Evolutionary conservation across 2,888 invertebrate species (phyloP).

Genomic region (Melangyna quadrimaculata): DNA sequence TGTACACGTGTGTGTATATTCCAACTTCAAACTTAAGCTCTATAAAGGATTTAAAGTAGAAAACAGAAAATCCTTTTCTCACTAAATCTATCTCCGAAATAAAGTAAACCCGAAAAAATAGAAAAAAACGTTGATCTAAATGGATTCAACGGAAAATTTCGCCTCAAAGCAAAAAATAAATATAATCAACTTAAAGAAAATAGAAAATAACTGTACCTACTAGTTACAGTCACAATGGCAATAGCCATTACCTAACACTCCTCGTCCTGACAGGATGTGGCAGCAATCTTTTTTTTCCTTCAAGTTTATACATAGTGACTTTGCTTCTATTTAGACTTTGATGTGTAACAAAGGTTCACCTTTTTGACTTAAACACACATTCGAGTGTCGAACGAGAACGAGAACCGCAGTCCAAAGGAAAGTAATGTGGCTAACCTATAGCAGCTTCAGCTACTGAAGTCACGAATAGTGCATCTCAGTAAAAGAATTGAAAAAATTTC

Average conservation of each 20-base stretch:
- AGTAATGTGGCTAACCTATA: constrained; percentile 43
- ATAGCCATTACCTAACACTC: not conserved
- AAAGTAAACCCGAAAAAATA: constrained; percentile 44
- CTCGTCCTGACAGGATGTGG: not conserved
- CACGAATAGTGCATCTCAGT: not conserved
- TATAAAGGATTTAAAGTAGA: constrained; percentile 9
- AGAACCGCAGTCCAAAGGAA: constrained; percentile 3
- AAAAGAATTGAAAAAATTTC: not conserved
- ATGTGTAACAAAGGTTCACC: constrained; percentile 61
- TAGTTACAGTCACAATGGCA: not conserved
- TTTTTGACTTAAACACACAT: constrained; percentile 66
- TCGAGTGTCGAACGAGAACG: constrained; percentile 14
- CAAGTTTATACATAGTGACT: not conserved
- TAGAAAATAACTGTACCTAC: constrained; percentile 18
- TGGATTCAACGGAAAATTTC: constrained; percentile 55
- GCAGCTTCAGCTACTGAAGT: not conserved
- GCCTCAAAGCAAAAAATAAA: not conserved
- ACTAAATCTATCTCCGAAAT: constrained; percentile 29
- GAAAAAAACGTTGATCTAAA: constrained; percentile 46
- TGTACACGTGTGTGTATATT: constrained; percentile 2
- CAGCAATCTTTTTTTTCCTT: constrained; percentile 1
- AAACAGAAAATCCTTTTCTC: constrained; percentile 1
- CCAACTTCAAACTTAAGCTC: constrained; percentile 20
- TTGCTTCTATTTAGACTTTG: constrained; percentile 32
- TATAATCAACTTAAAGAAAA: constrained; percentile 5